A percentile compares a stretch with the other conserved stretches of the same genome.
phyloP scores from a whole-genome alignment of 1,140 invertebrate genomes.

The Euura saliciscinereae region DNA sequence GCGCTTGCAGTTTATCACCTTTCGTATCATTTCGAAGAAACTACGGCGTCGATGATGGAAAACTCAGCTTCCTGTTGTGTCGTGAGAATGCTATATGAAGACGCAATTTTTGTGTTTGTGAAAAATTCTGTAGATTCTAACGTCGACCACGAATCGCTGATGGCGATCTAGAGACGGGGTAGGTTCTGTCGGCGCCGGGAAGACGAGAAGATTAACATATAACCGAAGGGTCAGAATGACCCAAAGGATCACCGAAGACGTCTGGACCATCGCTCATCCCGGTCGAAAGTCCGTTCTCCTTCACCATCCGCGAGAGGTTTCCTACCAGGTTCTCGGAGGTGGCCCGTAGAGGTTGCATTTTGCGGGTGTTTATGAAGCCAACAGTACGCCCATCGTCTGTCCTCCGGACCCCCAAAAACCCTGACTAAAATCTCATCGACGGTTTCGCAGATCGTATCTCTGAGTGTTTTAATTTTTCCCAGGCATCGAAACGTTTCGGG shows the following conservation, averaged over 20 bases:
- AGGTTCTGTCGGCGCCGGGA: neutral
- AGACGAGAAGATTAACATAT: neutral
- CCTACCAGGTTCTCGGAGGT: constrained; percentile 22
- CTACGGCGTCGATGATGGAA: too few species aligned
- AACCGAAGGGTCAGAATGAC: constrained; percentile 1
- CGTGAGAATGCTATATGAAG: too few species aligned
- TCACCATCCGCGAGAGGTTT: constrained; percentile 14
- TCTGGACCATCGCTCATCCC: constrained; percentile 31
- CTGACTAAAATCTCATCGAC: too few species aligned
- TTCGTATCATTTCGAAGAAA: too few species aligned
- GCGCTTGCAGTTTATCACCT: too few species aligned
- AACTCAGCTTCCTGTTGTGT: too few species aligned
- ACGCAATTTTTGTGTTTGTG: neutral
- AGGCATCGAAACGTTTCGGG: too few species aligned
- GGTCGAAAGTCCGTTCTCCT: neutral
- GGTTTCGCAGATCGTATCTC: too few species aligned
- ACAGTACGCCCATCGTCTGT: constrained; percentile 36
- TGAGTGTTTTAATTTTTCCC: too few species aligned
- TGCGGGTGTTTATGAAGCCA: constrained; percentile 44
- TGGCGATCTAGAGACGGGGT: neutral
- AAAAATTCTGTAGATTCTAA: neutral
- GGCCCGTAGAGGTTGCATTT: constrained; percentile 32
- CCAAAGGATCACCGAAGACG: constrained; percentile 1
- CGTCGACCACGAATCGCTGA: neutral
- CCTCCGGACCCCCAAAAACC: constrained; percentile 23